A percentile compares a stretch with the other conserved stretches of the same genome.
Conservation (phyloP, 2,797 vertebrate genomes). For the Neopelma chrysocephalum region DNA sequence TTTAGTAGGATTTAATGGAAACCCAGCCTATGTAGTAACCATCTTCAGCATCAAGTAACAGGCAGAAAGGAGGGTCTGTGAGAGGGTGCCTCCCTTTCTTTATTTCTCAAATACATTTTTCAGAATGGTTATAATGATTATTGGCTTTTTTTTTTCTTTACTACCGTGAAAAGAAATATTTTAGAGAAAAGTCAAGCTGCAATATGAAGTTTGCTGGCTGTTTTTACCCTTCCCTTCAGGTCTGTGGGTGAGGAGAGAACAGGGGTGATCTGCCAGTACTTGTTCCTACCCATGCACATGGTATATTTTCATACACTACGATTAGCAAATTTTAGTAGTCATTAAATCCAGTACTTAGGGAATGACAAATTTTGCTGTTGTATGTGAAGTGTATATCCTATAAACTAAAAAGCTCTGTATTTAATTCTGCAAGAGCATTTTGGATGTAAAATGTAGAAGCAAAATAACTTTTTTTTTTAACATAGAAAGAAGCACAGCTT, state of each 20-base stretch:
- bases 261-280: not conserved
- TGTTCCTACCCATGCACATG: not conserved
- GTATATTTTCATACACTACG: not conserved
- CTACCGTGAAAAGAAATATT: not conserved
- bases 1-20: not conserved
- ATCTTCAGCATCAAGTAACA: not conserved
- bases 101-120: not conserved
- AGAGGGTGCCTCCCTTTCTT: not conserved
- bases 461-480: not conserved
- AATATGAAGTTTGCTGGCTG: not conserved
- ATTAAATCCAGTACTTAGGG: not conserved
- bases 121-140: not conserved
- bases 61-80: not conserved
- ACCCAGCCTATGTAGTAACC: not conserved
- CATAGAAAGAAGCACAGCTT: not conserved
- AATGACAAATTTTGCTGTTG: not conserved
- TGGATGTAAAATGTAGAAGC: not conserved
- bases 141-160: not conserved
- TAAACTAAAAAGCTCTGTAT: not conserved
- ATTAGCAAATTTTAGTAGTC: not conserved
- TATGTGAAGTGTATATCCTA: not conserved
- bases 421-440: not conserved
- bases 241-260: not conserved
- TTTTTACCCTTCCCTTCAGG: not conserved
- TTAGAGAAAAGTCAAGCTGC: not conserved